Base-by-base conservation (phyloP, 2,888 invertebrate species). In the Pachymerium ferrugineum region DNA sequence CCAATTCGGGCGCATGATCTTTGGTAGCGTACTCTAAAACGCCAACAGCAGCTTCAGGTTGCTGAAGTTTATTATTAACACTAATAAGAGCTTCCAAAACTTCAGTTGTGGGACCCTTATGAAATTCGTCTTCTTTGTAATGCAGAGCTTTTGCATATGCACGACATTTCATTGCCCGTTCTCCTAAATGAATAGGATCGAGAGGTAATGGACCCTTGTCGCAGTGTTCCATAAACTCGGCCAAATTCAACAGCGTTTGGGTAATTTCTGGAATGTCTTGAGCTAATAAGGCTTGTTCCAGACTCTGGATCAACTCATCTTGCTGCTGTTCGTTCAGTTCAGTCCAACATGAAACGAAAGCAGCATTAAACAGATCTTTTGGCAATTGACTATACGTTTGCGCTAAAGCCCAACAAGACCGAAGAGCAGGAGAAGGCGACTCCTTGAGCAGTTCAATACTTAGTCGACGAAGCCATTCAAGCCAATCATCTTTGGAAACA, bases 161-260 rank as follows among this genome's bases (percentile, higher is more conserved):
- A 76, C 97, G 87, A 81, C 97, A 97, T 75, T 93, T 91, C 90
- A 98, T 95, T 0, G 99, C 99, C 72, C 94, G 86, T 78, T 95
- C 92, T 0, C 97, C 97, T 0, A 99, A 84, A 71, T 96, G 84
- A 75, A 91, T 90, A 0, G 92, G 89, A 75, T 94, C 90, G 75
- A 99, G 87, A 0, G 97, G 97, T 76, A 99, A 84, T 0, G 97
- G 92, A 28, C 97, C 97, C 30, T 85, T 91, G 80, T 99, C 98
- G 80, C 97, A 98, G 81, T 99, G 99, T 80, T 99, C 99, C 96
- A 99, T 97, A 80, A 99, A 99, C 83, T 99, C 99, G 0, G 97
- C 97, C 76, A 99, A 85, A 85, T 99, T 99, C 14, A 99, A 86
- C 76, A 98, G 92, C 0, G 96, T 95, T 80, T 97, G 97, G 0